These are phyloP conservation scores for Heliconius hewitsoni DNA, from an alignment of 1,140 invertebrate genomes.

Conservation along the genomic window DNA sequence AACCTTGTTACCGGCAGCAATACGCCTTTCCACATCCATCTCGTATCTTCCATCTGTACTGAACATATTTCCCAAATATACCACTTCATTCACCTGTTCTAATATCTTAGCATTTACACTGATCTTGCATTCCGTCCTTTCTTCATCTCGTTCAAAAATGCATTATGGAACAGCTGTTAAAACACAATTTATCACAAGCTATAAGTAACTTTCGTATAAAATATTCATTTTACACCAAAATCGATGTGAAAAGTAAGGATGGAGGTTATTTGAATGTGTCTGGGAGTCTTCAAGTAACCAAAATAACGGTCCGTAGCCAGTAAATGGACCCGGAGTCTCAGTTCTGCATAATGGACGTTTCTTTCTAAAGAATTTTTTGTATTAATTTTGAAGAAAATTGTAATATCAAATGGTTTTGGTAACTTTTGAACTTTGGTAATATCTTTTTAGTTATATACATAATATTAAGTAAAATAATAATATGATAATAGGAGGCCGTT, in stretches of 20 bases:
- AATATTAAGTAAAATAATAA: too few species aligned
- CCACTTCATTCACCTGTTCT: too few species aligned
- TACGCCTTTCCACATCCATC: too few species aligned
- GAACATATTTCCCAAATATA: too few species aligned
- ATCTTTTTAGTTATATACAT: not conserved
- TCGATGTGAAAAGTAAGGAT: conserved; percentile 13
- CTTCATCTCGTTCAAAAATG: too few species aligned
- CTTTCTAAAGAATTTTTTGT: not conserved
- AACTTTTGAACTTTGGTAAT: not conserved
- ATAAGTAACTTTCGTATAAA: conserved; percentile 26
- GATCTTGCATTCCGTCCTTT: too few species aligned
- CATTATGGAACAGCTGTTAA: conserved; percentile 19
- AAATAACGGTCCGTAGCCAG: conserved; percentile 20
- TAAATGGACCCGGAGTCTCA: conserved; percentile 7
- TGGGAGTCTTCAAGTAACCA: conserved; percentile 23
- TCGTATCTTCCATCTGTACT: too few species aligned
- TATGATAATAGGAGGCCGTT: too few species aligned
- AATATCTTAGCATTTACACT: too few species aligned
- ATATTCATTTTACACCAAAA: conserved; percentile 22
- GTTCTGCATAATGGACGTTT: conserved; percentile 18
- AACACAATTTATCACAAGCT: conserved; percentile 20
- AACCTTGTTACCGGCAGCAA: too few species aligned
- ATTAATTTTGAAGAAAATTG: conserved; percentile 9
- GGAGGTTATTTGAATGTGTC: conserved; percentile 29
- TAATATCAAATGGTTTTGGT: not conserved